Evolutionary conservation across 2,888 invertebrate genomes (phyloP).

Genomic region (Nymphalis c-album): DNA sequence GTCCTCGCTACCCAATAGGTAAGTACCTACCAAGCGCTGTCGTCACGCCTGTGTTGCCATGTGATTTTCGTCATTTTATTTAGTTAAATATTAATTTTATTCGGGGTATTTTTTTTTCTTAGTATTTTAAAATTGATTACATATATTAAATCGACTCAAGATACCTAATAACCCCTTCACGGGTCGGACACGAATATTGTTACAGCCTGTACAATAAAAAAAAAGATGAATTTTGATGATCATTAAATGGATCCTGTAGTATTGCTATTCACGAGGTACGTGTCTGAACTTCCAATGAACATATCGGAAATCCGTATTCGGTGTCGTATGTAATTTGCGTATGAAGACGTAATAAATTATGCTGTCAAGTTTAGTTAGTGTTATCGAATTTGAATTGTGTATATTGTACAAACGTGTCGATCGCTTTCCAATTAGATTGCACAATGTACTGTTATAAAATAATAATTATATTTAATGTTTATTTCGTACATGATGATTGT

Average conservation of each 20-base stretch:
- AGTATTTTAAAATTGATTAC: no score
- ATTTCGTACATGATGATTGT: neutral
- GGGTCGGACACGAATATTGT: no score
- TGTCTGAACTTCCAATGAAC: conserved; percentile 24
- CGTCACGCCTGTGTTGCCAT: no score
- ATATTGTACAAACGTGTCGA: conserved; percentile 13
- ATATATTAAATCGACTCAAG: no score
- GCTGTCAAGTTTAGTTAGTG: conserved; percentile 10
- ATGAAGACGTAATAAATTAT: conserved; percentile 33
- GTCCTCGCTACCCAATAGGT: no score
- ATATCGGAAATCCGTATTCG: conserved; percentile 37
- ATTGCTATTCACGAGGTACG: neutral
- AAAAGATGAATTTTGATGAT: neutral
- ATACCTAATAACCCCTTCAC: no score
- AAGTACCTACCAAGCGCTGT: no score
- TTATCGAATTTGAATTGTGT: conserved; percentile 11
- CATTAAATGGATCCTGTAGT: neutral
- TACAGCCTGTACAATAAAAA: no score
- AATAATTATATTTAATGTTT: neutral
- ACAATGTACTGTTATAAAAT: conserved; percentile 13
- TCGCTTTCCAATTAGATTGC: conserved; percentile 20
- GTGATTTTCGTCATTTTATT: no score
- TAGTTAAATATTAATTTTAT: no score
- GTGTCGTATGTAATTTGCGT: conserved; percentile 27
- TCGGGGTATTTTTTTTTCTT: no score